Conservation (phyloP, 92 coral and sea anemone species). For the Plumapathes pennacea region DNA sequence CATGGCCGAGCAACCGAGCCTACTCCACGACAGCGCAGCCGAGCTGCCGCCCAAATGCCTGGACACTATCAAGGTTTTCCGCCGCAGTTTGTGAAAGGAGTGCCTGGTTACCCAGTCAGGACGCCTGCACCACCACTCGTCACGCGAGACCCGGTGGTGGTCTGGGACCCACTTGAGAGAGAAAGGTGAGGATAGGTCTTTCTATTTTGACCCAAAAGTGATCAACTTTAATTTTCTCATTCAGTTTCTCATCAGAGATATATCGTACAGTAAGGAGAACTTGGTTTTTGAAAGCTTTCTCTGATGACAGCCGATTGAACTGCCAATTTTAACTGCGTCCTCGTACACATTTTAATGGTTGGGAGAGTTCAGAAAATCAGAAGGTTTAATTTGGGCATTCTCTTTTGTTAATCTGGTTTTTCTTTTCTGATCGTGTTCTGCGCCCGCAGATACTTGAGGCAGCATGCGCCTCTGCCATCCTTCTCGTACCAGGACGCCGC, state of each 20-base stretch:
- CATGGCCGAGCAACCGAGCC: conserved; percentile 99
- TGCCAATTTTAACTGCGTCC: too few species aligned
- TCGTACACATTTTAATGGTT: too few species aligned
- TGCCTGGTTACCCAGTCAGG: conserved; percentile 76
- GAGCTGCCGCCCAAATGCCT: conserved; percentile 66
- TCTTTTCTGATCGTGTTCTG: background rate
- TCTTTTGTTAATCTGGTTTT: background rate
- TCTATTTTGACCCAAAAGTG: too few species aligned
- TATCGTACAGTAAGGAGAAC: too few species aligned
- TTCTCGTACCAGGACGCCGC: conserved; percentile 84
- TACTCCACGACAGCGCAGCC: conserved; percentile 88
- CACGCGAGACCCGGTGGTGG: conserved; percentile 93
- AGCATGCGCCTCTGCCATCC: conserved; percentile 62
- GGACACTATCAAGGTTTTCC: conserved; percentile 55
- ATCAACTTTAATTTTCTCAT: too few species aligned
- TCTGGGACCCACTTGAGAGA: conserved; percentile 98
- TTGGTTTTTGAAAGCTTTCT: too few species aligned
- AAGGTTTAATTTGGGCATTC: background rate
- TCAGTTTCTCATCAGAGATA: too few species aligned
- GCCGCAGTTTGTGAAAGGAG: conserved; percentile 62
- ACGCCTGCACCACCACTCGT: conserved; percentile 83
- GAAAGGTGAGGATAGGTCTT: conserved; percentile 86
- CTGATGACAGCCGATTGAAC: too few species aligned
- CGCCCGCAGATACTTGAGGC: conserved; percentile 62
- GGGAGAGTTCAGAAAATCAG: background rate